A percentile compares a stretch with the other conserved stretches of the same genome.
Evolutionary conservation across 2,888 invertebrate species (phyloP).

Genomic region (Lysandra coridon): DNA sequence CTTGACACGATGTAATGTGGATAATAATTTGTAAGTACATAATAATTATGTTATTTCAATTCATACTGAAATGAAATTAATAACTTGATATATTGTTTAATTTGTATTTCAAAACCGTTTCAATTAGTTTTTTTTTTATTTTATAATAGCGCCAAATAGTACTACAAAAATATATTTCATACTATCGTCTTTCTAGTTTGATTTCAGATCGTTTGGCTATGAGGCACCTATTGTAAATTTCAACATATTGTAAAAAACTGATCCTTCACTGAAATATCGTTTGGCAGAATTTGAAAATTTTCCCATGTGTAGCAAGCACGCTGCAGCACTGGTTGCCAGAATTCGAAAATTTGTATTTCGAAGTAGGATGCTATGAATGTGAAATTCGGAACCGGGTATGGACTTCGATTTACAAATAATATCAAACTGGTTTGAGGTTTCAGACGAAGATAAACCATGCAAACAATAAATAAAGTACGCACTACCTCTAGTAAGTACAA

Average conservation of each 20-base stretch:
- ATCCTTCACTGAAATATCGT: not conserved
- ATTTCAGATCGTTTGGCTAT: not conserved
- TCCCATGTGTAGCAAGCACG: not conserved
- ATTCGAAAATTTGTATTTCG: conserved; percentile 1
- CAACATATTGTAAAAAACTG: not conserved
- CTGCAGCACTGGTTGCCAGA: not conserved
- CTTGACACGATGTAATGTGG: too few relatives aligned
- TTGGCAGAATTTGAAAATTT: not conserved
- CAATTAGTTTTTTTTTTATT: too few relatives aligned
- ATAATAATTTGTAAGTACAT: too few relatives aligned
- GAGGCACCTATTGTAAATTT: too few relatives aligned
- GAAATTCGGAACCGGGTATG: not conserved
- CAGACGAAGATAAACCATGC: not conserved
- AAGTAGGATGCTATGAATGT: not conserved
- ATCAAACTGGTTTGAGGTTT: not conserved
- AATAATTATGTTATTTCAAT: too few relatives aligned
- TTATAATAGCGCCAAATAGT: too few relatives aligned
- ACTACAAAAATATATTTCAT: not conserved
- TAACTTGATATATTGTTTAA: too few relatives aligned
- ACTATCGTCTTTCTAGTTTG: not conserved
- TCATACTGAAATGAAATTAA: too few relatives aligned
- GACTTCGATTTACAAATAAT: not conserved
- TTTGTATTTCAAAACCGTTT: too few relatives aligned
- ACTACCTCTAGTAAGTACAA: too few relatives aligned
- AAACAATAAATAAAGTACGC: too few relatives aligned